Evolutionary conservation across 2,888 invertebrate genomes (phyloP).

Genomic region (Eurois occulta): DNA sequence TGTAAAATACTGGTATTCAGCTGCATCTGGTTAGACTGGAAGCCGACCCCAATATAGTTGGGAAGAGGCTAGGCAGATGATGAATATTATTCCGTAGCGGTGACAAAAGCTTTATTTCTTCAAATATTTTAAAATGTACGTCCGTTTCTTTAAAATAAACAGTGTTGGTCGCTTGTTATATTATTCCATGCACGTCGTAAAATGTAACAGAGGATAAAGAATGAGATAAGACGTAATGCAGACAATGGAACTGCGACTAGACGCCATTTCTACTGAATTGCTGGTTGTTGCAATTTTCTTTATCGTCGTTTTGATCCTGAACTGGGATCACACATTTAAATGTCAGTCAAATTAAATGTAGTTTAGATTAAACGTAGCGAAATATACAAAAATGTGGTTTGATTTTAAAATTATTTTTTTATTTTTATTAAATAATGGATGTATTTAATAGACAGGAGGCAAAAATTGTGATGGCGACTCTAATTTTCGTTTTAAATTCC

Average conservation of each 20-base stretch:
- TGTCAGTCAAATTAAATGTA: background rate
- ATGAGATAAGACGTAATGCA: constrained; percentile 37
- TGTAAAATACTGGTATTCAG: too few relatives aligned
- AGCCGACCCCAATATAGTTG: too few relatives aligned
- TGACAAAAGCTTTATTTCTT: constrained; percentile 1
- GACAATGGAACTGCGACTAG: constrained; percentile 50
- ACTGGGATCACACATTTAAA: background rate
- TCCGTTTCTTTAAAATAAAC: constrained; percentile 17
- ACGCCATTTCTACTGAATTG: constrained; percentile 48
- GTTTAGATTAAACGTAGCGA: background rate
- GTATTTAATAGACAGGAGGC: background rate
- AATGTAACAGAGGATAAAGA: constrained; percentile 35
- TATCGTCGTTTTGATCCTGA: constrained; percentile 28
- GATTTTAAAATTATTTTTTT: background rate
- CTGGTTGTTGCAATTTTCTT: constrained; percentile 36
- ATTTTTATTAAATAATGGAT: background rate
- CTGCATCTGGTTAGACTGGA: too few relatives aligned
- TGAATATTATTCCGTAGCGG: background rate
- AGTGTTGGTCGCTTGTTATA: constrained; percentile 24
- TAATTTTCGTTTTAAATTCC: background rate
- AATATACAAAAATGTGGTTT: background rate
- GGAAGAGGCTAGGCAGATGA: too few relatives aligned
- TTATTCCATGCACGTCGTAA: constrained; percentile 38
- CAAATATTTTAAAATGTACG: constrained; percentile 10
- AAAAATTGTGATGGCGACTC: background rate